Base-by-base conservation (phyloP, 2,888 invertebrate genomes). In the Drosophila pseudotalamancana region DNA sequence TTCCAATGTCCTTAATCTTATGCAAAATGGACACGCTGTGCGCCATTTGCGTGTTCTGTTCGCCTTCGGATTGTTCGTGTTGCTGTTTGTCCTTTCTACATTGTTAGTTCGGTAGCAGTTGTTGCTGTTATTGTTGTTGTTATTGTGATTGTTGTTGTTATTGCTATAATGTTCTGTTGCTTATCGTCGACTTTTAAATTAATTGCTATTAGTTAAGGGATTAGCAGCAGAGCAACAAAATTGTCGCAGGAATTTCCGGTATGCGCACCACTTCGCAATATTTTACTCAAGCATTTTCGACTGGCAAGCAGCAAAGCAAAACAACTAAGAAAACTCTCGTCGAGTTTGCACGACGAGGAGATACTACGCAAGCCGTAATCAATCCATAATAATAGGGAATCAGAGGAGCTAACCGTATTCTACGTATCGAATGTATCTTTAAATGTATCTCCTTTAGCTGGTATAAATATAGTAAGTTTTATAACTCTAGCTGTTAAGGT, bases 121-220 rank as follows among this genome's bases (percentile, higher is more conserved):
- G 45, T 4, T 40, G 9, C 21, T 57, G 43, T 42, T 61, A 43
- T 19, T 49, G 18, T 39, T 54, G 37, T 3, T 56, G n/a, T 42
- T 61, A 43, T 19, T 49, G 18, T 39, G 50, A 34, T 3, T 56
- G n/a, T 51, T 66, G 61, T 50, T 69, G 43, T 23, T 60, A 25
- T 37, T 57, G 55, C 37, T 55, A 35, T 55, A 54, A 61, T 75
- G 75, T 66, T 77, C 64, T 79, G 80, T 75, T 85, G 83, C 80
- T 83, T 83, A 81, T 86, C 84, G 81, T 86, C 85, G 84, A 83
- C 80, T 60, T 85, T 89, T 88, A 88, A 89, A 89, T 89, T 89
- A 89, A 89, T 89, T 89, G 89, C 83, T 74, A 82, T 88, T 88
- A 88, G 86, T 88, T 77, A 88, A 78, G 81, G 83, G 87, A 88